Conservation (phyloP, 2,113 vertebrate species). For the rabbit (Oryctolagus cuniculus) region DNA sequence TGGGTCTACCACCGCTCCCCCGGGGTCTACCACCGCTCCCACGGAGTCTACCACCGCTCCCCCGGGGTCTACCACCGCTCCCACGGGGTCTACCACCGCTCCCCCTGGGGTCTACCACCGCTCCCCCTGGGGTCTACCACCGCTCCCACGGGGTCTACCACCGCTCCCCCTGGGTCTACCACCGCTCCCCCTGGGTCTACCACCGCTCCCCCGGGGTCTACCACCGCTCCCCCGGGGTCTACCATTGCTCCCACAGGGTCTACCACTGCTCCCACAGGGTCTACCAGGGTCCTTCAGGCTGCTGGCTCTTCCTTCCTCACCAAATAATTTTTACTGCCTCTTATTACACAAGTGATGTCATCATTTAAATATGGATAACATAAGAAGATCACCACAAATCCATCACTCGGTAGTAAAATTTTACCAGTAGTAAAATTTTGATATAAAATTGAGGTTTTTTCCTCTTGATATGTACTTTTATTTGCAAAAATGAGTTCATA, state of each 20-base stretch:
- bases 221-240: too few relatives aligned
- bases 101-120: too few relatives aligned
- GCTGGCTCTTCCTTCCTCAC: not conserved
- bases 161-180: not conserved
- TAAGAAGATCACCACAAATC: not conserved
- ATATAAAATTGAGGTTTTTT: not conserved
- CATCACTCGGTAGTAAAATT: not conserved
- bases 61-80: not conserved
- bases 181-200: too few relatives aligned
- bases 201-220: too few relatives aligned
- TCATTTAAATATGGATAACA: not conserved
- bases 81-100: not conserved
- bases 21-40: not conserved
- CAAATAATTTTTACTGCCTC: not conserved
- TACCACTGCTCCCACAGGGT: not conserved
- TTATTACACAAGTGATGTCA: not conserved
- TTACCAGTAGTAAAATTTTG: not conserved
- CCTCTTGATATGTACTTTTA: not conserved
- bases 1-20: too few relatives aligned
- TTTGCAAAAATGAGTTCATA: not conserved
- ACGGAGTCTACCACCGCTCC: too few relatives aligned
- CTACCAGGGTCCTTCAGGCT: not conserved
- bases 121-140: too few relatives aligned
- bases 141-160: too few relatives aligned
- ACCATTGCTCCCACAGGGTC: too few relatives aligned